Conservation (phyloP, 92 coral and sea anemone genomes). For the Galaxea fascicularis region DNA sequence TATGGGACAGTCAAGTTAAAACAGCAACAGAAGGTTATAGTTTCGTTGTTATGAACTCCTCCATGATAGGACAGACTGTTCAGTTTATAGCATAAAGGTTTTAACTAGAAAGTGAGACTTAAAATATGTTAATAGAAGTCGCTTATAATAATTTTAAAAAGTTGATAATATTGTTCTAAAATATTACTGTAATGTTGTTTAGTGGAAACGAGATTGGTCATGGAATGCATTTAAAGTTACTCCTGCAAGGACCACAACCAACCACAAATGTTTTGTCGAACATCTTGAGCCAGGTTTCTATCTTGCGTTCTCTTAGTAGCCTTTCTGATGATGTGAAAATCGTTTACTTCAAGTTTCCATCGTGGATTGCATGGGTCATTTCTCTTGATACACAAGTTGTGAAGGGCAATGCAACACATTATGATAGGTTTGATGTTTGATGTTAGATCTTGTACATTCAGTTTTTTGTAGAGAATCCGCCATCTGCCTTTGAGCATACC, state of each 20-base stretch:
- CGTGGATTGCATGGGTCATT: constrained; percentile 54
- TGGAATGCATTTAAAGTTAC: neutral
- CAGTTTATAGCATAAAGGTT: neutral
- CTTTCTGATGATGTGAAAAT: constrained; percentile 35
- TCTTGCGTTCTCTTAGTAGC: constrained; percentile 45
- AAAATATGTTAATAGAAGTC: neutral
- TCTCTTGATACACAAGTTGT: constrained; percentile 57
- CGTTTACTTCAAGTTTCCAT: constrained; percentile 48
- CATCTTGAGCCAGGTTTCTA: constrained; percentile 33
- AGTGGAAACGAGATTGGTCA: neutral
- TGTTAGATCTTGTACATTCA: constrained; percentile 39
- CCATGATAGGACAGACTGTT: neutral
- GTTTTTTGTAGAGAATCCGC: constrained; percentile 24
- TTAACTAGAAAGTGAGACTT: neutral
- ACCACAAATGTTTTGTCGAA: constrained; percentile 31
- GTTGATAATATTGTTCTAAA: neutral
- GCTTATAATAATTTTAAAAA: neutral
- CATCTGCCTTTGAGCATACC: constrained; percentile 45
- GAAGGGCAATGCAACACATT: constrained; percentile 52
- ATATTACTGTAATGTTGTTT: neutral
- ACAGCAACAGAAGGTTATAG: neutral
- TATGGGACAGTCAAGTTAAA: neutral
- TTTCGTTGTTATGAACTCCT: neutral
- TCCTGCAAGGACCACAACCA: constrained; percentile 72
- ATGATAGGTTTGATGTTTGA: constrained; percentile 42